phyloP scores from a whole-genome alignment of 2,888 invertebrate species.

The Amiota mariae region DNA sequence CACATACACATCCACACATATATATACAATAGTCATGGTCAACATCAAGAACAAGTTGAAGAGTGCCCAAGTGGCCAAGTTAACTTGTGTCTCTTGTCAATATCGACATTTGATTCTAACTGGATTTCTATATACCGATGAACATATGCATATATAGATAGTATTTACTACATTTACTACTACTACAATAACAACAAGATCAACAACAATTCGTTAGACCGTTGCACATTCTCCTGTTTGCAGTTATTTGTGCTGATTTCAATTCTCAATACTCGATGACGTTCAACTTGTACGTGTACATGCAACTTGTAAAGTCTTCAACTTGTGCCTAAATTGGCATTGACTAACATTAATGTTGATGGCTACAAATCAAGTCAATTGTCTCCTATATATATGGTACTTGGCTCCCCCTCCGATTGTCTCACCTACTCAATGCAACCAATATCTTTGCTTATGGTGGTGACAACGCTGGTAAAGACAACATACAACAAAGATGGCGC shows the following conservation, averaged over 20 bases:
- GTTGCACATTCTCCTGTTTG: slow-evolving; percentile 37
- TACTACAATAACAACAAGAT: too few relatives aligned
- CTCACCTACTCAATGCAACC: too few relatives aligned
- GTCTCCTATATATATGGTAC: too few relatives aligned
- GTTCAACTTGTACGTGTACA: neutral
- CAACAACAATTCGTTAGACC: too few relatives aligned
- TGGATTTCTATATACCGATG: neutral
- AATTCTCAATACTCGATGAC: slow-evolving; percentile 35
- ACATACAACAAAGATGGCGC: neutral
- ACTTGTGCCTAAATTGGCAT: slow-evolving; percentile 17
- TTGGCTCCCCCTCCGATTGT: too few relatives aligned
- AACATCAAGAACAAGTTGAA: neutral
- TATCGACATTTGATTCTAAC: neutral
- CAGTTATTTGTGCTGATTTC: slow-evolving; percentile 66
- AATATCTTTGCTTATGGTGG: too few relatives aligned
- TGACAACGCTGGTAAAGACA: too few relatives aligned
- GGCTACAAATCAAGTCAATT: slow-evolving; percentile 20
- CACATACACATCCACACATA: too few relatives aligned
- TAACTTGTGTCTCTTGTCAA: neutral
- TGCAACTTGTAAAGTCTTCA: neutral
- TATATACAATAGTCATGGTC: too few relatives aligned
- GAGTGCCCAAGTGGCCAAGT: slow-evolving; percentile 1
- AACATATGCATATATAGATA: too few relatives aligned
- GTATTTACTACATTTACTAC: too few relatives aligned
- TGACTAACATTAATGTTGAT: slow-evolving; percentile 11